These are phyloP conservation scores for Holacanthus passer DNA, from an alignment of 2,113 vertebrate species.

Conservation along the genomic window DNA sequence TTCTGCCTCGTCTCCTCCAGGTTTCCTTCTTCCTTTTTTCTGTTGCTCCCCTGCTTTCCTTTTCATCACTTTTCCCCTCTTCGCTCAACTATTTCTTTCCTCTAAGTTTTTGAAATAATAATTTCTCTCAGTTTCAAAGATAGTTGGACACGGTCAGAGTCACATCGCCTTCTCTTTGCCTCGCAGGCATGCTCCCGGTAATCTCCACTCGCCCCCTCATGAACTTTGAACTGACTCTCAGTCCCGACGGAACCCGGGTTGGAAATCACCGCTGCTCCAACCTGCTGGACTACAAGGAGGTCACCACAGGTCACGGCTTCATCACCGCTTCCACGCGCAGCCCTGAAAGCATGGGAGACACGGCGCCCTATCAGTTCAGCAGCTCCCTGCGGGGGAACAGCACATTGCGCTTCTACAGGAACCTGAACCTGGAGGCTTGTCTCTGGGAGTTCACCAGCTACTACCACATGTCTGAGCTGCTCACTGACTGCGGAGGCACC, in stretches of 20 bases:
- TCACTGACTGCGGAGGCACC: constrained; percentile 92
- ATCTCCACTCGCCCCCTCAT: constrained; percentile 93
- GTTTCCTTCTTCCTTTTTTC: constrained; percentile 14
- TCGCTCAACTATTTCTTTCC: constrained; percentile 2
- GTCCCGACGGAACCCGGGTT: constrained; percentile 91
- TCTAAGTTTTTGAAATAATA: constrained; percentile 6
- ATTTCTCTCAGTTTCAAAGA: constrained; percentile 31
- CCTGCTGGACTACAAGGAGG: constrained; percentile 90
- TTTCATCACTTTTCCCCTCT: background rate
- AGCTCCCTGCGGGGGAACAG: constrained; percentile 83
- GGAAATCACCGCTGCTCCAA: constrained; percentile 97
- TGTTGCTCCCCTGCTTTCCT: background rate
- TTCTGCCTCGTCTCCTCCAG: constrained; percentile 49
- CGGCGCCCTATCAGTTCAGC: constrained; percentile 91
- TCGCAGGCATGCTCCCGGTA: constrained; percentile 92
- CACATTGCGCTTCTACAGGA: constrained; percentile 93
- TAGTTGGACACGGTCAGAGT: background rate
- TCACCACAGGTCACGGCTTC: constrained; percentile 92
- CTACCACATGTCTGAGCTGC: constrained; percentile 96
- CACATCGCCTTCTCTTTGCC: constrained; percentile 30
- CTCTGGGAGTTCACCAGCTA: constrained; percentile 95
- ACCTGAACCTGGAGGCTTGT: constrained; percentile 94
- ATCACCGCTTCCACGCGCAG: constrained; percentile 86
- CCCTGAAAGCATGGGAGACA: constrained; percentile 86
- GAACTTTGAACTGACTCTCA: constrained; percentile 95